Evolutionary conservation across 2,113 vertebrate genomes (phyloP), one percentile per base, ranked within the genome.

Genomic region (Arenaria interpres): DNA sequence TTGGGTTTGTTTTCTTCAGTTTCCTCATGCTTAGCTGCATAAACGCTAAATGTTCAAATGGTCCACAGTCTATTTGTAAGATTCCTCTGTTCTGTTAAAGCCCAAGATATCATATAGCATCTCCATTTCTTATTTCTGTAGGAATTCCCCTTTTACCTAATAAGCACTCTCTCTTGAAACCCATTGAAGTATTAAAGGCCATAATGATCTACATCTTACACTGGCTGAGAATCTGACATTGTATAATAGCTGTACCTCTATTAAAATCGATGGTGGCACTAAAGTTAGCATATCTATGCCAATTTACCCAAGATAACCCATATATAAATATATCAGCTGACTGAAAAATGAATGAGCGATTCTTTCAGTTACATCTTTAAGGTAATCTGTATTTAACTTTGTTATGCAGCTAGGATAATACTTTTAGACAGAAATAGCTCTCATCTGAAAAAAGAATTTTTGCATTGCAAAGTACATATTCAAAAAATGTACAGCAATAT

Each of bases 131-230:
- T 43, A 64, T 88, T 97, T 95, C 97, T 97, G 88, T 96, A 96
- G 96, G 92, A 97, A 94, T 96, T 96, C 89, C 82, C 90, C 83
- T 93, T 90, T 87, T 85, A 80, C 68, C 82, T 93, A 96, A 96
- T 97, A 97, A 98, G 85, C 93, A 90, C 71, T 73, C 88, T 66
- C 82, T 97, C 97, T 97, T 96, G 98, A 96, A 98, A 98, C 94
- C 97, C 97, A 91, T 83, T 97, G 97, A 98, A 97, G 95, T 98
- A 96, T 94, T 93, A 92, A 97, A 95, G 74, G 88, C 92, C 90
- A 76, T 89, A 97, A 90, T 89, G 86, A 96, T 88, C 66, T 84
- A 88, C 83, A 84, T 53, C 80, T 85, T 50, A 56, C 51, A 56
- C 16, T 87, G 50, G 9, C 45, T 95, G 75, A 95, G 79, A 92